phyloP scores from a whole-genome alignment of 1,140 invertebrate genomes.

The Agraylea sexmaculata region DNA sequence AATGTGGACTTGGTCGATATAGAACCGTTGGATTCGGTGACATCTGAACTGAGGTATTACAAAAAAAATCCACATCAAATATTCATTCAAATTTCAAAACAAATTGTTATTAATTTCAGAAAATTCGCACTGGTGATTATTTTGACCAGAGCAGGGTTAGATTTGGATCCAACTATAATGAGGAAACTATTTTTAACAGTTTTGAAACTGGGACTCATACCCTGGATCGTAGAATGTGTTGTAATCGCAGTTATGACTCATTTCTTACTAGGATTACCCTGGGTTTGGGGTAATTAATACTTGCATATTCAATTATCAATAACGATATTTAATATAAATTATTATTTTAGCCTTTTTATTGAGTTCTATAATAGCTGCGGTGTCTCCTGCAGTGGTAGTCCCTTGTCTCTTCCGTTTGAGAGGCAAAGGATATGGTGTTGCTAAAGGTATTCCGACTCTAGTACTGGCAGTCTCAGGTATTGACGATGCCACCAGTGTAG shows the following conservation, averaged over 20 bases:
- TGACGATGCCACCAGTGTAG: conserved; percentile 80
- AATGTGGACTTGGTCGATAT: conserved; percentile 63
- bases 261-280: conserved; percentile 70
- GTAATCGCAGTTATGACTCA: conserved; percentile 56
- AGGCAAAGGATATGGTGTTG: conserved; percentile 75
- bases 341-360: conserved; percentile 52
- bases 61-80: not conserved
- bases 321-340: not conserved
- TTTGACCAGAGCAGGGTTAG: conserved; percentile 81
- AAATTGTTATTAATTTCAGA: conserved; percentile 32
- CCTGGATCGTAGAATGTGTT: conserved; percentile 71
- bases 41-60: conserved; percentile 47
- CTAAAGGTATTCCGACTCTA: conserved; percentile 90
- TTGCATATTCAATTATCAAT: too few species aligned
- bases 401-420: conserved; percentile 78
- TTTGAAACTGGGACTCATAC: conserved; percentile 72
- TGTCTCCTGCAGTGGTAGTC: conserved; percentile 92
- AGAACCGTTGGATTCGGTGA: conserved; percentile 49
- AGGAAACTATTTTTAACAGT: conserved; percentile 65
- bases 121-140: conserved; percentile 88
- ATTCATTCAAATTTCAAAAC: not conserved
- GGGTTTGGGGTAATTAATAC: conserved; percentile 67
- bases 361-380: conserved; percentile 80
- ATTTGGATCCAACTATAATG: conserved; percentile 76
- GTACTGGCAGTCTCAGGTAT: conserved; percentile 84